Conservation (phyloP, 2,888 invertebrate species). For the Rhyacophila evoluta region DNA sequence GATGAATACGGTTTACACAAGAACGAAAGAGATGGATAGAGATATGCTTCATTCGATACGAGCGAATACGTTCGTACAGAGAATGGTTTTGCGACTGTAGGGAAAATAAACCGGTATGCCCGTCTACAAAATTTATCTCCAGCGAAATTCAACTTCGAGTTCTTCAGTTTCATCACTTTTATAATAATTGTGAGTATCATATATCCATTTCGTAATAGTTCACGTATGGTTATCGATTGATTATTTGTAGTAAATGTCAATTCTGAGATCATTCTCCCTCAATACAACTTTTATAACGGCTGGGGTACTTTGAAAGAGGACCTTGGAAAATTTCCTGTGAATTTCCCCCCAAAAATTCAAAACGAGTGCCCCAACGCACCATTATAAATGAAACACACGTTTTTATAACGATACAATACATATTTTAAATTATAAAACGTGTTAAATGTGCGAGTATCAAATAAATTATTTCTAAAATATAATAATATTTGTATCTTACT, state of each 20-base stretch:
- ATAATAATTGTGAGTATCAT: not conserved
- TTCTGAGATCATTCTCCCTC: too few species aligned
- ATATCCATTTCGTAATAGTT: not conserved
- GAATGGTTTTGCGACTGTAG: constrained; percentile 26
- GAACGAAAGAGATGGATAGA: constrained; percentile 23
- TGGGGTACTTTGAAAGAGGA: not conserved
- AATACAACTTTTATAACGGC: not conserved
- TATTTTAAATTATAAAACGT: too few species aligned
- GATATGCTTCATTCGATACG: not conserved
- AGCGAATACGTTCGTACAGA: constrained; percentile 29
- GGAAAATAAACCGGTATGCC: constrained; percentile 49
- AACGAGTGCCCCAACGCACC: too few species aligned
- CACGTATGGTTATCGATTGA: too few species aligned
- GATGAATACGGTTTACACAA: not conserved
- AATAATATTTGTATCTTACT: too few species aligned
- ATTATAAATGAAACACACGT: too few species aligned
- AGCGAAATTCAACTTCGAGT: constrained; percentile 29
- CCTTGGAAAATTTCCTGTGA: not conserved
- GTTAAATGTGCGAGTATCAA: too few species aligned
- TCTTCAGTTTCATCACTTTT: not conserved
- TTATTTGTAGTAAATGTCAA: too few species aligned
- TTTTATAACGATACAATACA: too few species aligned
- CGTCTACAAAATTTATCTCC: constrained; percentile 33
- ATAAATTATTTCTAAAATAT: too few species aligned
- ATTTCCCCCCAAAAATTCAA: too few species aligned